Evolutionary conservation across 2,113 vertebrate species (phyloP), one percentile per base, ranked within the genome.

Genomic region (Mobula hypostoma): DNA sequence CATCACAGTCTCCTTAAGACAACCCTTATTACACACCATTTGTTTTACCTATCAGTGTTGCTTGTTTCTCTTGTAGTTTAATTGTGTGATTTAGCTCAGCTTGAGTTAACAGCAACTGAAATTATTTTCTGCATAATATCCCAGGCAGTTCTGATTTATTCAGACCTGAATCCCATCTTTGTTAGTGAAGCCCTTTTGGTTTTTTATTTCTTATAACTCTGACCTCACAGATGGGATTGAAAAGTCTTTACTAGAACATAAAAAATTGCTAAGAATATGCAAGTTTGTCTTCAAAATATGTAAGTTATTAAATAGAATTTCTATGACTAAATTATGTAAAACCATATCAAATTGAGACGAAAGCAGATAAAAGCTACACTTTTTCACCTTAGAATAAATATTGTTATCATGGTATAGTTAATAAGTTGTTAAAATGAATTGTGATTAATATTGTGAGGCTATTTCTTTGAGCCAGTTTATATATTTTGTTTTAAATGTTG

Each of bases 11-110:
- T 93, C 70, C 91, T 74, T 72, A 93, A 93, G 91, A 93, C 91
- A 93, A 93, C 68, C 91, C 91, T 93, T 74, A 93, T 93, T 93
- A 93, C 66, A 93, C 36, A 27, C 66, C 90, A 74, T 74, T 93
- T 93, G 70, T 93, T 93, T 93, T 70, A 56, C 70, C 91, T 32
- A 76, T 93, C 76, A 74, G 21, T 93, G 91, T 40, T 93, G 70
- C 40, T 74, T 74, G 88, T 92, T 92, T 92, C 66, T 24, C 88
- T 92, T 92, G 68, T 93, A 93, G 91, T 93, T 93, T 93, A 93
- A 93, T 93, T 93, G 91, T 74, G 70, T 76, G 68, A 93, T 93
- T 93, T 76, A 74, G 91, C 91, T 93, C 70, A 74, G 91, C 70
- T 74, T 93, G 91, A 93, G 68, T 93, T 36, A 93, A 76, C 70